phyloP scores from a whole-genome alignment of 2,113 vertebrate genomes.

The Plotosus lineatus region DNA sequence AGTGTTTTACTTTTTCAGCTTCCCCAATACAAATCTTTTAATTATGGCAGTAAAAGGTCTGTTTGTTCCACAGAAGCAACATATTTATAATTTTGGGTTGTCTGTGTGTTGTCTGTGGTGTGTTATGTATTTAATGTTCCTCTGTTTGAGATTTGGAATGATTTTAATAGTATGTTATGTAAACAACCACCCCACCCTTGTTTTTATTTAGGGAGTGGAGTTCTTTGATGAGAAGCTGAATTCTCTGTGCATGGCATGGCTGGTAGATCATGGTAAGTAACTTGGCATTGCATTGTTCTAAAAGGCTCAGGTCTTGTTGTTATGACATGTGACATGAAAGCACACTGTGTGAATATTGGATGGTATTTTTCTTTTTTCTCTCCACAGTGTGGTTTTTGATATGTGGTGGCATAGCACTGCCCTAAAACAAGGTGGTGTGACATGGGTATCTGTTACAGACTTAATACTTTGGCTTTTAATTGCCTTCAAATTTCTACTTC shows the following conservation, averaged over 20 bases:
- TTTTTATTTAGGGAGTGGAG: conserved; percentile 79
- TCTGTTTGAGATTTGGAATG: neutral
- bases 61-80: neutral
- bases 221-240: conserved; percentile 93
- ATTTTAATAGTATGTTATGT: neutral
- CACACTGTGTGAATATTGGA: neutral
- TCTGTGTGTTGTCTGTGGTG: neutral
- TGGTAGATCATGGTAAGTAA: conserved; percentile 87
- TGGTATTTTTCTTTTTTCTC: neutral
- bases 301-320: neutral
- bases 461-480: neutral
- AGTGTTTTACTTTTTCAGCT: neutral
- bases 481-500: neutral
- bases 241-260: conserved; percentile 92
- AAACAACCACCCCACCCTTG: neutral
- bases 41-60: neutral
- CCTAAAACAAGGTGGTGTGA: neutral
- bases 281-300: neutral
- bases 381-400: neutral
- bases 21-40: neutral
- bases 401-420: neutral
- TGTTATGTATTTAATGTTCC: neutral
- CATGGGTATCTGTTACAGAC: neutral
- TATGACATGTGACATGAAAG: neutral
- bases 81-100: neutral